Conservation (phyloP, 2,797 vertebrate species). For the Melopsittacus undulatus region DNA sequence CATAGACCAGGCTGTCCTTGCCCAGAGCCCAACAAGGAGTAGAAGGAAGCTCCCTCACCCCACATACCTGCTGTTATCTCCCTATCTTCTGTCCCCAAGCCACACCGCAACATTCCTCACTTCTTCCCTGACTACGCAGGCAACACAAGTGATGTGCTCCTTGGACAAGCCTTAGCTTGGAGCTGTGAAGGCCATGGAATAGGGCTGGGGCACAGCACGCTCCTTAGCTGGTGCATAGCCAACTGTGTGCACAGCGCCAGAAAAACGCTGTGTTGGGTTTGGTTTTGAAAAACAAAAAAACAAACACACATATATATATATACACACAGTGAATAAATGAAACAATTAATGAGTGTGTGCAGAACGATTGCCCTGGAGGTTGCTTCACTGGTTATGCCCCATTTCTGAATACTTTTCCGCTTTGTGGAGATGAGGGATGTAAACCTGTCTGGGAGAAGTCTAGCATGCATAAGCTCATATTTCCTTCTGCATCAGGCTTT, state of each 20-base stretch:
- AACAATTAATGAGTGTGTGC: not conserved
- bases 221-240: not conserved
- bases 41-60: not conserved
- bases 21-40: not conserved
- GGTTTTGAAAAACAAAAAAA: not conserved
- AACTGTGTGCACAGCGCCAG: not conserved
- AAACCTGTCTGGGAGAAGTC: not conserved
- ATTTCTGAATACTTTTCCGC: not conserved
- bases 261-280: rapidly evolving
- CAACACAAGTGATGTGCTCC: rapidly evolving
- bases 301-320: too few relatives aligned
- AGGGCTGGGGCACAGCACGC: rapidly evolving
- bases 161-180: not conserved
- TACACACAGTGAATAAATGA: not conserved
- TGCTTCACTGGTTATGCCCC: not conserved
- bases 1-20: not conserved
- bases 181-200: not conserved
- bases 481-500: not conserved
- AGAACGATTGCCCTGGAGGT: not conserved
- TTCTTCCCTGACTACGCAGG: not conserved
- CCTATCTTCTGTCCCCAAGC: not conserved
- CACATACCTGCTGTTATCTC: not conserved
- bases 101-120: not conserved
- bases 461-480: not conserved
- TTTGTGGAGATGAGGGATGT: not conserved